These are phyloP conservation scores for Zoanthus solanderi DNA, from an alignment of 92 coral and sea anemone genomes.

Conservation along the genomic window DNA sequence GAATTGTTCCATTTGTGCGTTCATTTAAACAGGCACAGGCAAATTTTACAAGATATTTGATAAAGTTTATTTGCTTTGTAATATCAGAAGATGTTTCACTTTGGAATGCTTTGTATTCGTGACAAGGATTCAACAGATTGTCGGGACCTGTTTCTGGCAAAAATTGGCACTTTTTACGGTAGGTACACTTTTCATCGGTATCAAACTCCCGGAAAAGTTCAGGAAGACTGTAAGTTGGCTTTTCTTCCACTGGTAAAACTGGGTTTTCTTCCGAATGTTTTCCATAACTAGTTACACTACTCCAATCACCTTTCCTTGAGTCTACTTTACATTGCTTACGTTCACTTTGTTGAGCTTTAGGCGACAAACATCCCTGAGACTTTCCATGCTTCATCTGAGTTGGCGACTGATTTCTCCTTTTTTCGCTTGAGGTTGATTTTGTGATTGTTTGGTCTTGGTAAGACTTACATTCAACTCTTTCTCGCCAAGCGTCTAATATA, in stretches of 20 bases:
- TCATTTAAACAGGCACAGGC: constrained; percentile 65
- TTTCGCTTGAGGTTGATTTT: neutral
- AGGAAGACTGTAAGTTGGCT: neutral
- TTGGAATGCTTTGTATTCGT: constrained; percentile 49
- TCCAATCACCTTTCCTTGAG: too few species aligned
- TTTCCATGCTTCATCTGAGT: neutral
- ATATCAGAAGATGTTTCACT: neutral
- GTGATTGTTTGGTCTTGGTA: neutral
- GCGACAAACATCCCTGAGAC: neutral
- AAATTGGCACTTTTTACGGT: neutral
- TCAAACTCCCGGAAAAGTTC: constrained; percentile 33
- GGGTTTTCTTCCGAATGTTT: neutral
- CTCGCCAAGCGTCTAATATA: constrained; percentile 42
- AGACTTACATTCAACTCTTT: neutral
- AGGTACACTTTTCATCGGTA: constrained; percentile 26
- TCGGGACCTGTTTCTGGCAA: constrained; percentile 61
- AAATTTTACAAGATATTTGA: constrained; percentile 43
- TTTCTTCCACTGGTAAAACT: neutral
- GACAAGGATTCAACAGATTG: constrained; percentile 53
- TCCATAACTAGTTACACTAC: neutral
- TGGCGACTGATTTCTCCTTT: constrained; percentile 28
- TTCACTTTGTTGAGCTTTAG: neutral
- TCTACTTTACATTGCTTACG: neutral
- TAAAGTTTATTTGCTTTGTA: constrained; percentile 34
- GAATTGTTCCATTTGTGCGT: constrained; percentile 73